These are phyloP conservation scores for Pocota personata DNA, from an alignment of 2,888 invertebrate genomes.

Conservation along the genomic window DNA sequence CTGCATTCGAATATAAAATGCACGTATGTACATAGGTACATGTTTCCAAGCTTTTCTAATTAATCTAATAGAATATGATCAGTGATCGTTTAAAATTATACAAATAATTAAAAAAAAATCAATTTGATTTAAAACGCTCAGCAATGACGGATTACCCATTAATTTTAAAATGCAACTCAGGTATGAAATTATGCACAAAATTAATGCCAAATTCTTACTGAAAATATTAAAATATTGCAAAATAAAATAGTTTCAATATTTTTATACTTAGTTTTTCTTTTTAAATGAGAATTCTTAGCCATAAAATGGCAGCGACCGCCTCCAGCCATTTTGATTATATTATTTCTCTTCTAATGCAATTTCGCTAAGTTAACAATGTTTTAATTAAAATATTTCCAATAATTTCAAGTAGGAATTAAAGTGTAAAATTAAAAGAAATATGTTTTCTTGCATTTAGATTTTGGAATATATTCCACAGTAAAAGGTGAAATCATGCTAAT, in stretches of 20 bases:
- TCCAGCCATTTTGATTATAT: background rate
- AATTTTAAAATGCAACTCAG: background rate
- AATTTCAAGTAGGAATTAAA: background rate
- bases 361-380: background rate
- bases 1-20: too few species aligned
- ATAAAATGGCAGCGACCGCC: background rate
- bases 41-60: too few species aligned
- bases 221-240: background rate
- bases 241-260: background rate
- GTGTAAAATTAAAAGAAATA: background rate
- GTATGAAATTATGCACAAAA: background rate
- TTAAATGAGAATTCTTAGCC: background rate
- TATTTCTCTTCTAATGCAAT: background rate
- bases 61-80: background rate
- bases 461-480: background rate
- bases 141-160: background rate
- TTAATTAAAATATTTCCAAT: background rate
- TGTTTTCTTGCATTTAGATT: background rate
- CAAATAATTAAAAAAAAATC: background rate
- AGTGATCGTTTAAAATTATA: background rate
- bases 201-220: background rate
- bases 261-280: background rate
- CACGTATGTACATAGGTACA: too few species aligned
- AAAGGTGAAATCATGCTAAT: constrained; percentile 9
- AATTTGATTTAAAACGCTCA: background rate